Conservation (phyloP, 2,888 invertebrate genomes). For the Tanypteryx hageni region DNA sequence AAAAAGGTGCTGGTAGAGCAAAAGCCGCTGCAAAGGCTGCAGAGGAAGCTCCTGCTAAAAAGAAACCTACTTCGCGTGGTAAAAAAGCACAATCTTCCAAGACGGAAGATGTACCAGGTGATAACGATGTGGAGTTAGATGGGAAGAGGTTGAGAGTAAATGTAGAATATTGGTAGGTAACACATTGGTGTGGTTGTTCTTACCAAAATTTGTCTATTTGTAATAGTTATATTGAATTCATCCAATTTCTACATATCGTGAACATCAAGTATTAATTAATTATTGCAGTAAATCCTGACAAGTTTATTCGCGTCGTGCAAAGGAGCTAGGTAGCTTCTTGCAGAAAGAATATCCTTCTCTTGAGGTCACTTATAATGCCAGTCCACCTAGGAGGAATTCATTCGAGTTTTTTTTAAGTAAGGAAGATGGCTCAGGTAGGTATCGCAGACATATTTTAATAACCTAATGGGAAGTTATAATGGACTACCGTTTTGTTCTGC, state of each 20-base stretch:
- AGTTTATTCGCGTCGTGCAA: slow-evolving; percentile 54
- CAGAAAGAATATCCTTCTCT: slow-evolving; percentile 35
- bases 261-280: not conserved
- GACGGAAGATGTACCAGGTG: not conserved
- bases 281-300: slow-evolving; percentile 57
- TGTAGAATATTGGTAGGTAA: slow-evolving; percentile 66
- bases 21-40: slow-evolving; percentile 18
- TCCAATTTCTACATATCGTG: too few relatives aligned
- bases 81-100: not conserved
- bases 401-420: slow-evolving; percentile 69
- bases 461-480: not conserved
- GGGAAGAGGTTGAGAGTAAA: slow-evolving; percentile 55
- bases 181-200: not conserved
- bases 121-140: slow-evolving; percentile 36
- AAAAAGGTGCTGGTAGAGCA: slow-evolving; percentile 2
- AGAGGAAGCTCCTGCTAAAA: not conserved
- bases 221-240: not conserved
- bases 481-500: not conserved
- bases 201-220: too few relatives aligned
- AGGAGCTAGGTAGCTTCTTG: slow-evolving; percentile 62
- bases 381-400: slow-evolving; percentile 68
- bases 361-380: slow-evolving; percentile 46
- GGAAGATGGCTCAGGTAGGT: slow-evolving; percentile 67
- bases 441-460: not conserved
- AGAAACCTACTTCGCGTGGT: slow-evolving; percentile 25